Conservation (phyloP, 1,140 invertebrate genomes). For the Sycophaga agraensis region DNA sequence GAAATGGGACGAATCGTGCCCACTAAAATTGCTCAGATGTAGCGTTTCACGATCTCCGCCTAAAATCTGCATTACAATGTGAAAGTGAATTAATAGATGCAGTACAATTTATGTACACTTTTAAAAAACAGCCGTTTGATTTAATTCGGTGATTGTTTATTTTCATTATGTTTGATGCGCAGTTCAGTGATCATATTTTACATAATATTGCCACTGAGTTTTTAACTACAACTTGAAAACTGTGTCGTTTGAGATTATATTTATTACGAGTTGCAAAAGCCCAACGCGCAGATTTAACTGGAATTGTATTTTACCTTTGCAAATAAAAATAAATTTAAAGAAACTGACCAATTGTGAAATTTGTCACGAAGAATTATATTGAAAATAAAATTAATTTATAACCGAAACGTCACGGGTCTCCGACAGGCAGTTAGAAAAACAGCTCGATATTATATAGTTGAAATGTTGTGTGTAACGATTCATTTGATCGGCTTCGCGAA, state of each 20-base stretch:
- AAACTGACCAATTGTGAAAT: no score
- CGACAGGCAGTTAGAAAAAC: no score
- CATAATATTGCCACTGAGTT: conserved; percentile 7
- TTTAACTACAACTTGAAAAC: background rate
- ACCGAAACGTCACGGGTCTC: no score
- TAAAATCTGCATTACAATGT: conserved; percentile 5
- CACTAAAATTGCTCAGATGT: conserved; percentile 30
- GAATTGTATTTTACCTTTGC: background rate
- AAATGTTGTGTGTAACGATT: no score
- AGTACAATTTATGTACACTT: background rate
- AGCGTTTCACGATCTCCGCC: conserved; percentile 9
- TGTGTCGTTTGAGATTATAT: background rate
- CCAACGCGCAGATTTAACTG: background rate
- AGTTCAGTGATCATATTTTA: no score
- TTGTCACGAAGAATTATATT: background rate
- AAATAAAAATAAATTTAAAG: background rate
- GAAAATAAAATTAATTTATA: no score
- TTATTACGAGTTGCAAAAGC: background rate
- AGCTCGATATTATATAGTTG: no score
- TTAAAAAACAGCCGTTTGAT: no score
- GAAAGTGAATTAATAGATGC: background rate
- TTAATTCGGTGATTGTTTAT: no score
- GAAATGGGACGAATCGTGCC: conserved; percentile 16
- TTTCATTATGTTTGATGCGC: no score
- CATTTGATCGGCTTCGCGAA: no score